Conservation (phyloP, 2,888 invertebrate species). For the Cerastis rubricosa region DNA sequence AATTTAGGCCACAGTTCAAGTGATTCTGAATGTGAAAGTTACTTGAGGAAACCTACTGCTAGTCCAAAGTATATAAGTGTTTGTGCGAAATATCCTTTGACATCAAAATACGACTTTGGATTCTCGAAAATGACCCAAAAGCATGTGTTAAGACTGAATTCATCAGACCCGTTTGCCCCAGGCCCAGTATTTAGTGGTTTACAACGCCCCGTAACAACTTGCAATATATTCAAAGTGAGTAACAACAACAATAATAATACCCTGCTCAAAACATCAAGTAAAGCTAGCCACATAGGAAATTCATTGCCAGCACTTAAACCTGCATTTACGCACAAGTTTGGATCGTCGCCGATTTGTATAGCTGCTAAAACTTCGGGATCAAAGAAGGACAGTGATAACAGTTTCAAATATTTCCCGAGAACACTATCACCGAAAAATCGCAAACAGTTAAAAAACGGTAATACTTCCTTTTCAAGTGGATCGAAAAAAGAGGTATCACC, state of each 20-base stretch:
- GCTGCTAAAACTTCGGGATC: constrained; percentile 74
- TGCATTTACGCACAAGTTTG: constrained; percentile 88
- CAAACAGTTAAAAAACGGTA: constrained; percentile 78
- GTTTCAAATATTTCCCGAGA: constrained; percentile 75
- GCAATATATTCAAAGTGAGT: constrained; percentile 87
- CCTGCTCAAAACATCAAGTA: constrained; percentile 83
- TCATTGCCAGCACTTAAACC: constrained; percentile 84
- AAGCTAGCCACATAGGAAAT: constrained; percentile 78
- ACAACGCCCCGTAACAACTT: constrained; percentile 85
- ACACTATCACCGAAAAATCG: constrained; percentile 83
- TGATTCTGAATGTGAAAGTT: constrained; percentile 88
- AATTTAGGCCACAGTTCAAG: constrained; percentile 91
- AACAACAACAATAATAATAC: constrained; percentile 88
- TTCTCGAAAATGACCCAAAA: constrained; percentile 84
- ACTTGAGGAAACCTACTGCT: constrained; percentile 82
- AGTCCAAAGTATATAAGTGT: constrained; percentile 88
- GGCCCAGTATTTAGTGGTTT: constrained; percentile 89
- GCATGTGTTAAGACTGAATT: constrained; percentile 80
- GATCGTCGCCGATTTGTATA: constrained; percentile 83
- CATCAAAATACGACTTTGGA: constrained; percentile 84
- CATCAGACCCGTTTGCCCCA: constrained; percentile 88
- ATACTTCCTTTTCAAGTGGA: constrained; percentile 70
- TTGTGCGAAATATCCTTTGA: constrained; percentile 84
- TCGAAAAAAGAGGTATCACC: constrained; percentile 80
- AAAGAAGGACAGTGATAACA: constrained; percentile 81